Percentiles rank a stretch among this genome's conserved stretches.
phyloP scores from a whole-genome alignment of 2,888 invertebrate genomes.

The Aromia moschata region DNA sequence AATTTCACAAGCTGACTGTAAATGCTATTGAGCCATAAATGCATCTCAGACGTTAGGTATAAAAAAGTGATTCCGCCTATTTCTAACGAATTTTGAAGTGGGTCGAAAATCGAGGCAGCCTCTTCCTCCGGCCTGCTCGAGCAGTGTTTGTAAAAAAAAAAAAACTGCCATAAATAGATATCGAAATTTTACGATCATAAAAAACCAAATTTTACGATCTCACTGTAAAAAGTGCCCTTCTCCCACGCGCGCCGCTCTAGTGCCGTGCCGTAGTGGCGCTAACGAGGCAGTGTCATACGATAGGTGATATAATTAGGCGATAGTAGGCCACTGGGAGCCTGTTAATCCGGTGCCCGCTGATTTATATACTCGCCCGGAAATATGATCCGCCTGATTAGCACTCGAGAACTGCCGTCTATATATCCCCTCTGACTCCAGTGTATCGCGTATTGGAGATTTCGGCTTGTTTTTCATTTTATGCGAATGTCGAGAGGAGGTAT shows the following conservation, averaged over 20 bases:
- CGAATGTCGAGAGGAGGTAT: conserved; percentile 1
- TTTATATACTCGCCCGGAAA: conserved; percentile 58
- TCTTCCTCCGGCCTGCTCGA: too few relatives aligned
- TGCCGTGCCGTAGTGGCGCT: conserved; percentile 2
- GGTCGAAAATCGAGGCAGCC: too few relatives aligned
- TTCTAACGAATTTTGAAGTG: too few relatives aligned
- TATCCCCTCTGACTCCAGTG: conserved; percentile 22
- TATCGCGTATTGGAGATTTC: conserved; percentile 16
- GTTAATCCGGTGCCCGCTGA: conserved; percentile 62
- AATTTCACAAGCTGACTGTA: too few relatives aligned
- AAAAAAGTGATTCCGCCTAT: too few relatives aligned
- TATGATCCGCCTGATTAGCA: conserved; percentile 58
- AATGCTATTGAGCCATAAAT: too few relatives aligned
- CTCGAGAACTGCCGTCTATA: conserved; percentile 41
- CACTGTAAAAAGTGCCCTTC: neutral
- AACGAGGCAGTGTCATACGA: conserved; percentile 57
- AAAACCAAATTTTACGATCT: too few relatives aligned
- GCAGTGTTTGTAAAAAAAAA: too few relatives aligned
- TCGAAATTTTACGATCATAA: too few relatives aligned
- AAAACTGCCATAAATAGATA: too few relatives aligned
- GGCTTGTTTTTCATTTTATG: conserved; percentile 19
- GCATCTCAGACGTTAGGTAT: too few relatives aligned
- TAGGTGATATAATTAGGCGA: conserved; percentile 62
- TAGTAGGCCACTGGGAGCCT: conserved; percentile 64
- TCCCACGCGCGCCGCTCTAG: conserved; percentile 6